A percentile compares a stretch with the other conserved stretches of the same genome.
These are phyloP conservation scores for Urophycis tenuis DNA, from an alignment of 2,797 vertebrate genomes.

Conservation along the genomic window DNA sequence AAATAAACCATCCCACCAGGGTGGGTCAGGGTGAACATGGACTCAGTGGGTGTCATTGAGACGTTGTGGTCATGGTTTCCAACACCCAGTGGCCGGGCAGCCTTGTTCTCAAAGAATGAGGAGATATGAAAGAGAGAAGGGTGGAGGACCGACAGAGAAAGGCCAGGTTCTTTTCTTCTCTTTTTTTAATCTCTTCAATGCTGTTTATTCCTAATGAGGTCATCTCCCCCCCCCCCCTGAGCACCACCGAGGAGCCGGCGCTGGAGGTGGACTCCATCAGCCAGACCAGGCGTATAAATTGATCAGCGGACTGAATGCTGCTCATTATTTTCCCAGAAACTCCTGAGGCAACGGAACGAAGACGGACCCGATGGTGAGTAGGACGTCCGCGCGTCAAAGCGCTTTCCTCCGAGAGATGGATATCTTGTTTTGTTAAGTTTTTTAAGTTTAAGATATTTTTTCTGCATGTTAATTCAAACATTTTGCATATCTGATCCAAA, in stretches of 20 bases:
- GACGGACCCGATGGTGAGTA: not conserved
- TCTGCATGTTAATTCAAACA: no score
- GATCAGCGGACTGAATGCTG: not conserved
- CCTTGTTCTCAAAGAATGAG: not conserved
- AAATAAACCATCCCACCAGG: not conserved
- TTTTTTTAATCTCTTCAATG: slow-evolving; percentile 6
- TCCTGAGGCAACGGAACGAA: not conserved
- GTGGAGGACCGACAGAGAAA: not conserved
- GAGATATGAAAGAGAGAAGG: not conserved
- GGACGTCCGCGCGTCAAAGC: not conserved
- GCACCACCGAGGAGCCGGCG: no score
- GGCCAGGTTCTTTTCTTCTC: slow-evolving; percentile 16
- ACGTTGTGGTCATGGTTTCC: not conserved
- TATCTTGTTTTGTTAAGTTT: not conserved
- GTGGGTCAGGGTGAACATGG: not conserved
- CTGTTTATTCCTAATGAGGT: slow-evolving; percentile 47
- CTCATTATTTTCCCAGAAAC: not conserved
- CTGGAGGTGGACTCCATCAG: not conserved
- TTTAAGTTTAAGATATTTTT: not conserved
- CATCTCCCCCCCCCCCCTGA: no score
- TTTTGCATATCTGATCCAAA: not conserved
- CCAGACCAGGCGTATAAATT: not conserved
- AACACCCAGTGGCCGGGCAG: not conserved
- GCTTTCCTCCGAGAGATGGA: not conserved
- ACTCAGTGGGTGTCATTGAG: not conserved